A percentile compares a stretch with the other conserved stretches of the same genome.
Conservation (phyloP, 2,888 invertebrate species). For the Volucella inanis region DNA sequence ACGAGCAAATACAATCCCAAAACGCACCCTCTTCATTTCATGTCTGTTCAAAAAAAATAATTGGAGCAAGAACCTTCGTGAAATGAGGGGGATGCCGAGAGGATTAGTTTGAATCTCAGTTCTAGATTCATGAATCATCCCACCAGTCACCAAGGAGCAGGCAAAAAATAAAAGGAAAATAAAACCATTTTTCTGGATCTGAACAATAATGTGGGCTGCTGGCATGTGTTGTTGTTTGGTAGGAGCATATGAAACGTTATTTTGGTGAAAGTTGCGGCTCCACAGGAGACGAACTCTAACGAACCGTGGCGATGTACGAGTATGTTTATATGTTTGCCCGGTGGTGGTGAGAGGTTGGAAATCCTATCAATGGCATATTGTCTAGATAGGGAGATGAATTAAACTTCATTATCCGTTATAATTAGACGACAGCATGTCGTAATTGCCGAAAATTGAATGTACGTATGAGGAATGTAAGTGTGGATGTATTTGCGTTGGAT, state of each 20-base stretch:
- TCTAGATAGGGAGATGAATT: slow-evolving; percentile 62
- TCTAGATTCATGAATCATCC: slow-evolving; percentile 21
- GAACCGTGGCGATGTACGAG: not conserved
- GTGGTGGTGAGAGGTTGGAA: slow-evolving; percentile 5
- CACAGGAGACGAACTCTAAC: not conserved
- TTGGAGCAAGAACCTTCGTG: not conserved
- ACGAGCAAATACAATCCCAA: not conserved
- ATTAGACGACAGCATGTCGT: slow-evolving; percentile 58
- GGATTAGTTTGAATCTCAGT: slow-evolving; percentile 44
- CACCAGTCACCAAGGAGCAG: not conserved
- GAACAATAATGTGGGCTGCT: not conserved
- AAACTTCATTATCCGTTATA: slow-evolving; percentile 63
- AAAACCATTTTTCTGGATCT: too few species aligned
- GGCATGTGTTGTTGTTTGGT: slow-evolving; percentile 49
- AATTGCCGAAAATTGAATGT: slow-evolving; percentile 9
- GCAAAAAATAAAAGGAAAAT: too few species aligned
- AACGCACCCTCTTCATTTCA: not conserved
- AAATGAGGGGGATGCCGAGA: slow-evolving; percentile 9
- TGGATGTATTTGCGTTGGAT: slow-evolving; percentile 10
- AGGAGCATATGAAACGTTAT: slow-evolving; percentile 29
- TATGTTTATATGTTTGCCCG: not conserved
- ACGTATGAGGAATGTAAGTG: not conserved
- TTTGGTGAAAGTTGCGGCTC: slow-evolving; percentile 6
- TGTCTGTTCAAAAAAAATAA: not conserved
- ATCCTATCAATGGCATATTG: slow-evolving; percentile 51